A percentile compares a stretch with the other conserved stretches of the same genome.
These are phyloP conservation scores for Crocallis elinguaria DNA, from an alignment of 2,888 invertebrate genomes.

Conservation along the genomic window DNA sequence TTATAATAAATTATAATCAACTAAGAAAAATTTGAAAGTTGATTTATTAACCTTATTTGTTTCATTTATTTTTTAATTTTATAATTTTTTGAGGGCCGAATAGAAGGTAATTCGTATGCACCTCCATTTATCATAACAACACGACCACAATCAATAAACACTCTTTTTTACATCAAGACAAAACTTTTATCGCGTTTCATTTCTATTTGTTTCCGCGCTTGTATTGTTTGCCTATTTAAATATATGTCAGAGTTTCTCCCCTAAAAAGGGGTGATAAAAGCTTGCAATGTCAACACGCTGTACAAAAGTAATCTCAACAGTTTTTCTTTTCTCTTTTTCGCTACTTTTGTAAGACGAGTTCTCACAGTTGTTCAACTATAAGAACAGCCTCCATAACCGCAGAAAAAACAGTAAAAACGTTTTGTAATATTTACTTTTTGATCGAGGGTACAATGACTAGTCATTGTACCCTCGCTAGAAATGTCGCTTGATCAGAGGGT, in stretches of 20 bases:
- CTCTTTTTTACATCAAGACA: conserved; percentile 31
- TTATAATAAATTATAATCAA: too few relatives aligned
- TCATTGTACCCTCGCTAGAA: too few relatives aligned
- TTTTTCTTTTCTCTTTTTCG: conserved; percentile 56
- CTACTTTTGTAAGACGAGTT: conserved; percentile 39
- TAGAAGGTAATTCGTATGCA: too few relatives aligned
- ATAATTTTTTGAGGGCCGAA: too few relatives aligned
- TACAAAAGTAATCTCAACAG: conserved; percentile 79
- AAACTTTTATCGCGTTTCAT: conserved; percentile 55
- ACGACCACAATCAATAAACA: conserved; percentile 20
- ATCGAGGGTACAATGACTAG: too few relatives aligned
- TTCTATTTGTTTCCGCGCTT: conserved; percentile 63
- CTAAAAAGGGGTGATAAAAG: conserved; percentile 81
- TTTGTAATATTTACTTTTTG: too few relatives aligned
- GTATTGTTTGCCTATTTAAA: conserved; percentile 82
- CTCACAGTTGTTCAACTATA: conserved; percentile 16
- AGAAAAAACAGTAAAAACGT: not conserved
- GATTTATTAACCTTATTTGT: too few relatives aligned
- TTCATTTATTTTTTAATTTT: too few relatives aligned
- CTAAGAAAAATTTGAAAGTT: too few relatives aligned
- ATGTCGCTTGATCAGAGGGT: too few relatives aligned
- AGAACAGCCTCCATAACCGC: not conserved
- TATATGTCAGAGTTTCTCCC: conserved; percentile 80
- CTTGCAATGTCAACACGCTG: conserved; percentile 77
- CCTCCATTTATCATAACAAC: too few relatives aligned